Percentiles rank a stretch among this genome's conserved stretches.
phyloP scores from a whole-genome alignment of 2,888 invertebrate genomes.

The Pantelozetes paolii region DNA sequence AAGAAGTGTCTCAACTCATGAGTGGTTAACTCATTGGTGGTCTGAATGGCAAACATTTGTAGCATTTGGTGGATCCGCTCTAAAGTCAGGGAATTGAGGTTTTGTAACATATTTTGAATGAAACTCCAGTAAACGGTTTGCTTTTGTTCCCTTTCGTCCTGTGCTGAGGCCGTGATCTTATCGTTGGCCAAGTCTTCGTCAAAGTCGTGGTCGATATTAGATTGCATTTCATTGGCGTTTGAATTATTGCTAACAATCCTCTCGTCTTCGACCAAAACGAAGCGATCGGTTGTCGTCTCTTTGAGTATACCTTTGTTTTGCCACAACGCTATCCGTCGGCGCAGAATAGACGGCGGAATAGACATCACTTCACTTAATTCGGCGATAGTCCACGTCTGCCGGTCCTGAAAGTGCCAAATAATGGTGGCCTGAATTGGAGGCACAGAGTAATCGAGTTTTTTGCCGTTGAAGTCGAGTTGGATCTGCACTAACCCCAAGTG shows the following conservation, averaged over 20 bases:
- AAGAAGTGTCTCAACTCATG: slow-evolving; percentile 82
- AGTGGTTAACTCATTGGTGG: slow-evolving; percentile 77
- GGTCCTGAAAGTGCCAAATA: slow-evolving; percentile 85
- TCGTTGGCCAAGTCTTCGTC: slow-evolving; percentile 23
- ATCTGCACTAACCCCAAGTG: slow-evolving; percentile 86
- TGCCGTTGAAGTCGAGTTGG: slow-evolving; percentile 78
- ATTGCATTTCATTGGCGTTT: slow-evolving; percentile 9
- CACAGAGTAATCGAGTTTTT: slow-evolving; percentile 66
- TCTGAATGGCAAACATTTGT: slow-evolving; percentile 64
- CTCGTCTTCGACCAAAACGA: slow-evolving; percentile 56
- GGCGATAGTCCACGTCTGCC: slow-evolving; percentile 77
- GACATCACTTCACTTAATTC: slow-evolving; percentile 79
- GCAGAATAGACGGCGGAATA: slow-evolving; percentile 75
- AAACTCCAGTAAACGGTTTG: slow-evolving; percentile 80
- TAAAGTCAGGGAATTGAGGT: slow-evolving; percentile 58
- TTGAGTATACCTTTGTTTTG: slow-evolving; percentile 81
- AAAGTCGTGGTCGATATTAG: slow-evolving; percentile 29
- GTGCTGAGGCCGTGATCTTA: neutral
- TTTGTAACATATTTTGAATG: slow-evolving; percentile 93
- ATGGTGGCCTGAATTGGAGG: slow-evolving; percentile 91
- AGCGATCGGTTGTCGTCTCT: slow-evolving; percentile 70
- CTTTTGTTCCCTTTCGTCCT: slow-evolving; percentile 33
- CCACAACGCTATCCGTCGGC: slow-evolving; percentile 87
- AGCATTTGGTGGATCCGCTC: slow-evolving; percentile 48
- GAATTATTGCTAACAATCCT: neutral